These are phyloP conservation scores for Coturnix japonica DNA, from an alignment of 2,113 vertebrate species.

Conservation along the genomic window DNA sequence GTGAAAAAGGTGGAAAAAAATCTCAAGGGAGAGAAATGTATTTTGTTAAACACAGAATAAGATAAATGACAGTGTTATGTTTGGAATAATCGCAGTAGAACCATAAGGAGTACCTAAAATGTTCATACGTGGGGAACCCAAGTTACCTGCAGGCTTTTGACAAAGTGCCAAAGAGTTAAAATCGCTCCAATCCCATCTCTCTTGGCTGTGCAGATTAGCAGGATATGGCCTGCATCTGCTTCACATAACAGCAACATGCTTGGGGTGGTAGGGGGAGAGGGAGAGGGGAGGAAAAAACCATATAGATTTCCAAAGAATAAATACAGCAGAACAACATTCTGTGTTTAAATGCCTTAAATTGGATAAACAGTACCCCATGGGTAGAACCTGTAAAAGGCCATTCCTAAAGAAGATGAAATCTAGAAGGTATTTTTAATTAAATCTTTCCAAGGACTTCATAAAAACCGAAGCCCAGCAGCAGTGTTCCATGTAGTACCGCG, in stretches of 20 bases:
- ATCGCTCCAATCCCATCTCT: background rate
- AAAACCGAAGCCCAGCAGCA: conserved; percentile 33
- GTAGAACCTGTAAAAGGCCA: conserved; percentile 4
- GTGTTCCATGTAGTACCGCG: background rate
- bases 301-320: conserved; percentile 13
- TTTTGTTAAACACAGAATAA: background rate
- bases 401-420: conserved; percentile 34
- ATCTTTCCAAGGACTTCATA: conserved; percentile 50
- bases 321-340: conserved; percentile 7
- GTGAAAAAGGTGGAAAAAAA: background rate
- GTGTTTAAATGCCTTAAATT: conserved; percentile 29
- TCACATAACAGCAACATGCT: background rate
- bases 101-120: background rate
- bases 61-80: background rate
- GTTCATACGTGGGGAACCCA: background rate
- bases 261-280: background rate
- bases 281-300: background rate
- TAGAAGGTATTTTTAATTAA: conserved; percentile 61
- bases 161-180: background rate
- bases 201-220: background rate
- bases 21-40: background rate
- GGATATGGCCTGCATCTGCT: background rate
- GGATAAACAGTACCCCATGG: conserved; percentile 16
- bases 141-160: background rate
- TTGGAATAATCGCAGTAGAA: background rate